These are phyloP conservation scores for Dasyornis broadbenti DNA, from an alignment of 2,113 vertebrate genomes.

Conservation along the genomic window DNA sequence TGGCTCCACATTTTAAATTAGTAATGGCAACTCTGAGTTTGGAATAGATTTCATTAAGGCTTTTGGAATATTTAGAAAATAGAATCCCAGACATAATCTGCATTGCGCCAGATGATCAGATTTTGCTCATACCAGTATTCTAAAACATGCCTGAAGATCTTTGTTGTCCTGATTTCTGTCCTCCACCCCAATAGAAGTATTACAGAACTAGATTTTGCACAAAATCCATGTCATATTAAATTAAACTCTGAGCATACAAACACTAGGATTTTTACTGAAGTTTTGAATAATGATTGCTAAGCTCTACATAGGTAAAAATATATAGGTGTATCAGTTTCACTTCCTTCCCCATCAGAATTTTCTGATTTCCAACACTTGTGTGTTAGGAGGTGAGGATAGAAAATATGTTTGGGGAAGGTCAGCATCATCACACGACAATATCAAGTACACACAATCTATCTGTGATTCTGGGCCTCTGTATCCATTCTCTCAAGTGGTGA, in stretches of 20 bases:
- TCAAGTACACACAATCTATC: neutral
- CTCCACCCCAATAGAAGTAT: neutral
- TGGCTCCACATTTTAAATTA: neutral
- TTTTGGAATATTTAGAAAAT: neutral
- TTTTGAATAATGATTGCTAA: neutral
- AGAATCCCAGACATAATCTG: neutral
- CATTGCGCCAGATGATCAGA: neutral
- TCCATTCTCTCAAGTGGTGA: neutral
- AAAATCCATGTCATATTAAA: neutral
- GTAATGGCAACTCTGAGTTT: neutral
- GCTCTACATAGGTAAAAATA: neutral
- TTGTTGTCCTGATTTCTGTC: neutral
- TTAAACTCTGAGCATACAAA: neutral
- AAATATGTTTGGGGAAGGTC: neutral
- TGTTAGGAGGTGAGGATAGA: neutral
- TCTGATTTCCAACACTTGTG: neutral
- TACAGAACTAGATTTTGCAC: neutral
- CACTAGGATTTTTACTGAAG: neutral
- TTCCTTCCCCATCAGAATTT: neutral
- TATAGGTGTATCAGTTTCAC: neutral
- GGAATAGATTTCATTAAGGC: neutral
- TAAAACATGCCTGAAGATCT: neutral
- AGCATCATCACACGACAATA: neutral
- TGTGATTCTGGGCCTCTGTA: neutral
- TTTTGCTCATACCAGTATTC: neutral